Base-by-base conservation (phyloP, 1,140 invertebrate genomes). In the Plutomurus gul region DNA sequence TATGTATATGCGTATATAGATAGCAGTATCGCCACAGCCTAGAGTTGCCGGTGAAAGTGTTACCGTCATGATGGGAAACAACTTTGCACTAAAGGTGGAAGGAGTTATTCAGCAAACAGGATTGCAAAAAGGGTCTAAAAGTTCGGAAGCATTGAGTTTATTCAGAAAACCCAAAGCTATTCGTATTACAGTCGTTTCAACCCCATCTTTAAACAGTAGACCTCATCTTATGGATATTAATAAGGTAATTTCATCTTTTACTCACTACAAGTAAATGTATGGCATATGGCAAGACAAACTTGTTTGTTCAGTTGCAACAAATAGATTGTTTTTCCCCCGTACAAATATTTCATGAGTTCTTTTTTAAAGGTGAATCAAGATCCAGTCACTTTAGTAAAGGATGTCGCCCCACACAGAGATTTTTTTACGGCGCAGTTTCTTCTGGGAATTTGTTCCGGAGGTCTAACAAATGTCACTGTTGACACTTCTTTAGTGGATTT, bases 1-100 rank as follows among this genome's bases (percentile, higher is more conserved):
- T 43, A 43, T 13, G 10, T 43, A 43, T 8, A 3, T 43, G n/a
- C 11, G 11, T 2, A 13, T n/a, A 30, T 5, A 95, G 88, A 86
- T 97, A 56, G 93, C 94, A 1, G 91, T 97, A 8, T 93, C 92
- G 36, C 95, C 95, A 0, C 94, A 95, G 85, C 94, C 94, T 0
- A 87, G 92, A 81, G 90, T 91, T 36, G 88, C 91, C 25, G 92
- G 92, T 1, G 94, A 95, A 83, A 92, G 92, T 0, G 91, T 95
- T 7, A 90, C 91, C 36, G 91, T 95, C 4, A 91, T 92, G 37
- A 90, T 91, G 30, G 93, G 93, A 46, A 93, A 92, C 71, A 91
- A 94, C 77, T 87, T 96, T 20, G 92, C 93, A 1, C 88, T 96
- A 1, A 95, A 95, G 87, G 92, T 96, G 0, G 95, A 96, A 86